These are phyloP conservation scores for Drosophila picticornis DNA, from an alignment of 2,888 invertebrate species.

Conservation along the genomic window DNA sequence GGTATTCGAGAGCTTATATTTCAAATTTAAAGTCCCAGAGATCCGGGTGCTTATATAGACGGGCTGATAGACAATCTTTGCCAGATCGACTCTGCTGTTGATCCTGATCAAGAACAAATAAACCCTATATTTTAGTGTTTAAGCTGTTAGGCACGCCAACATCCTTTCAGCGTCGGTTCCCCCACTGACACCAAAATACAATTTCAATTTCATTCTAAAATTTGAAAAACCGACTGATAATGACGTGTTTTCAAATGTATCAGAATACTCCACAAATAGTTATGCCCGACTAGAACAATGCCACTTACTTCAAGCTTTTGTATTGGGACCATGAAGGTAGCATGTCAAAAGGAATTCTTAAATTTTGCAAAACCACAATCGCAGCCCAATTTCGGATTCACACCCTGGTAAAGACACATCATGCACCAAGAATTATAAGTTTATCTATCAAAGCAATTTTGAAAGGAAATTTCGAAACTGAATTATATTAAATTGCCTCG, in stretches of 20 bases:
- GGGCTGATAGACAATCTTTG: not conserved
- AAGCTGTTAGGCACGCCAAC: rapidly evolving
- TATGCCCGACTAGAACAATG: not conserved
- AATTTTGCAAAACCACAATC: not conserved
- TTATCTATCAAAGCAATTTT: not conserved
- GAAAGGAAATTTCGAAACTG: not conserved
- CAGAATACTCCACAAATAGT: not conserved
- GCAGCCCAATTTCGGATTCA: rapidly evolving
- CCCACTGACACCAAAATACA: not conserved
- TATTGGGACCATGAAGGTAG: too few relatives aligned
- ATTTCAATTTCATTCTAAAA: not conserved
- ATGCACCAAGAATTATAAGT: not conserved
- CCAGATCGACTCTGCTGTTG: not conserved
- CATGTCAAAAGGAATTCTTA: not conserved
- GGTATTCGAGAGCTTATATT: too few relatives aligned
- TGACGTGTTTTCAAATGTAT: not conserved
- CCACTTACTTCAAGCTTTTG: not conserved
- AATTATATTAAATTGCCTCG: too few relatives aligned
- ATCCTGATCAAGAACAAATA: not conserved
- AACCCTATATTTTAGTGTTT: not conserved
- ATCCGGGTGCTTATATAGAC: not conserved
- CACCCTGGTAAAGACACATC: not conserved
- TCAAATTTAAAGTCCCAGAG: not conserved
- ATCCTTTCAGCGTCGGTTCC: not conserved
- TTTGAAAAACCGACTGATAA: not conserved